Evolutionary conservation across 2,113 vertebrate species (phyloP).

Genomic region (Sula dactylatra): DNA sequence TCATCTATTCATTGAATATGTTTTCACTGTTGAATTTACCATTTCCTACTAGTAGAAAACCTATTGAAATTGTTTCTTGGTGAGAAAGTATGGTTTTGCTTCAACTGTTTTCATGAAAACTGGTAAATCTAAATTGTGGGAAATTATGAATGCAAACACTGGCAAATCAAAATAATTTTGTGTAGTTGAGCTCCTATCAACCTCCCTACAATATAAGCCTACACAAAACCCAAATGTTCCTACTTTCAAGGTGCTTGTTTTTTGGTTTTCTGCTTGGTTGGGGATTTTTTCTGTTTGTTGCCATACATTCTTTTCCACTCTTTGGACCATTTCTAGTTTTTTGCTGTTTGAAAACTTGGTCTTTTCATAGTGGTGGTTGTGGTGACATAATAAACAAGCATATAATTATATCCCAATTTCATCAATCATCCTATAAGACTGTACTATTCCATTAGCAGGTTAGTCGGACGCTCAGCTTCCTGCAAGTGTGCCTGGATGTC

Average conservation of each 20-base stretch:
- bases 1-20: neutral
- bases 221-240: neutral
- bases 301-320: neutral
- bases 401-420: neutral
- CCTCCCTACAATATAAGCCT: neutral
- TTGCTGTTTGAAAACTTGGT: neutral
- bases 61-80: neutral
- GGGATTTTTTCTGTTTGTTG: neutral
- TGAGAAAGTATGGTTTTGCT: neutral
- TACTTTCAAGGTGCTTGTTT: neutral
- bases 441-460: neutral
- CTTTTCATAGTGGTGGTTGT: neutral
- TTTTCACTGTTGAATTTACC: neutral
- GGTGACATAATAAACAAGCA: neutral
- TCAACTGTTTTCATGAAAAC: neutral
- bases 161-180: neutral
- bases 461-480: neutral
- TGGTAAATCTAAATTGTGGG: neutral
- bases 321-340: neutral
- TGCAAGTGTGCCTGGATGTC: neutral
- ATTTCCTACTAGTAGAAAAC: neutral
- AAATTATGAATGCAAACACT: neutral
- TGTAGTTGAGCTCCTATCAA: neutral
- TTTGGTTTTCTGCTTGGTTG: neutral
- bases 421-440: neutral